Conservation (phyloP, 1,140 invertebrate genomes). For the Hormaphis cornu region DNA sequence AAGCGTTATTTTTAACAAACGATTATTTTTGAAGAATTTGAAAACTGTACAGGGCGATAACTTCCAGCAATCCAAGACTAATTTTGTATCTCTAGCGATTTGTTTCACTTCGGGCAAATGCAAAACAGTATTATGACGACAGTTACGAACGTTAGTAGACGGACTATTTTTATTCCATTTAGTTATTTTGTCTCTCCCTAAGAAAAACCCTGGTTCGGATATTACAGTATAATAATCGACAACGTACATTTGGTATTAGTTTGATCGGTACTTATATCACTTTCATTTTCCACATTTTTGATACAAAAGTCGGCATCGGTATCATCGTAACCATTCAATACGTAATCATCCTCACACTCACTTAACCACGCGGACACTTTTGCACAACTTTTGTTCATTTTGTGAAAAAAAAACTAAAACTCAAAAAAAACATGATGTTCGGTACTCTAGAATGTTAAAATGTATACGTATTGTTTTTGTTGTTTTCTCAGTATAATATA, state of each 20-base stretch:
- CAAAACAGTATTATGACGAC: neutral
- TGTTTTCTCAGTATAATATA: neutral
- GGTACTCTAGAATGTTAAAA: neutral
- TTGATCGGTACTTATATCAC: neutral
- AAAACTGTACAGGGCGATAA: too few species aligned
- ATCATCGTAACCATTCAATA: neutral
- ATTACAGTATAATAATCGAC: neutral
- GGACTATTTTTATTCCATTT: conserved; percentile 7
- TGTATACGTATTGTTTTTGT: neutral
- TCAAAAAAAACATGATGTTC: conserved; percentile 1
- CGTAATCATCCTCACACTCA: neutral
- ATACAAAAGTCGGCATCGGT: neutral
- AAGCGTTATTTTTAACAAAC: too few species aligned
- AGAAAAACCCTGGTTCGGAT: neutral
- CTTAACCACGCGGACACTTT: too few species aligned
- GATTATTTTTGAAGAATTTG: too few species aligned
- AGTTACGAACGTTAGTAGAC: neutral
- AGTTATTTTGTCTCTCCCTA: neutral
- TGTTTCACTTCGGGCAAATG: conserved; percentile 38
- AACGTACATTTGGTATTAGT: neutral
- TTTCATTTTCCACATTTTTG: neutral
- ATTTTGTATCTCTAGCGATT: conserved; percentile 35
- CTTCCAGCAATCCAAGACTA: conserved; percentile 37
- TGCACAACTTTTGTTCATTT: neutral
- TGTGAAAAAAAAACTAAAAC: conserved; percentile 34